Percentiles rank a stretch among this genome's conserved stretches.
These are phyloP conservation scores for Callopanchax toddi DNA, from an alignment of 2,113 vertebrate species.

Conservation along the genomic window DNA sequence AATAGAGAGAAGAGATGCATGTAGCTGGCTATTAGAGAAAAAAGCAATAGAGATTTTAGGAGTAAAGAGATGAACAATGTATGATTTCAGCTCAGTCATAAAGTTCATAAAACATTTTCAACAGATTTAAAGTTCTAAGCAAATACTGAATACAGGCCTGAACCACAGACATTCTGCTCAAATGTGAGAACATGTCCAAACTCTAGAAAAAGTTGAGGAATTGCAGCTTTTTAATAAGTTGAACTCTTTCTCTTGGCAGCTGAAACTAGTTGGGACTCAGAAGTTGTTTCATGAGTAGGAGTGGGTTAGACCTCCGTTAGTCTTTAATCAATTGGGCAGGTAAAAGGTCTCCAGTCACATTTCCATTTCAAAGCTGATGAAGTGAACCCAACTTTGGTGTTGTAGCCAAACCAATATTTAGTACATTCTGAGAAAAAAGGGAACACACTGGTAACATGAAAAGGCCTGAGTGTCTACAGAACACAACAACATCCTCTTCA, in stretches of 20 bases:
- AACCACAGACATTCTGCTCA: no score
- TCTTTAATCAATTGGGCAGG: background rate
- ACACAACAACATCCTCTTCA: background rate
- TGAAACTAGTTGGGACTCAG: background rate
- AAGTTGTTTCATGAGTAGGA: background rate
- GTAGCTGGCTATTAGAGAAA: slow-evolving; percentile 19
- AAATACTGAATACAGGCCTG: no score
- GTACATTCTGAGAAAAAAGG: background rate
- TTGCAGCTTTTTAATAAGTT: background rate
- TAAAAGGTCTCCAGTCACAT: background rate
- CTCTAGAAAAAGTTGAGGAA: background rate
- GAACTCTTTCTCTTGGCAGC: background rate
- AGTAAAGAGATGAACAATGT: no score
- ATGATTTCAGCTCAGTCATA: no score
- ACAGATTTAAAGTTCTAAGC: background rate
- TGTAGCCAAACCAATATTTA: background rate
- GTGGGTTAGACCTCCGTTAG: background rate
- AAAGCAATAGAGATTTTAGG: no score
- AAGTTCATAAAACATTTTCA: no score
- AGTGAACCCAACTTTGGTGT: background rate
- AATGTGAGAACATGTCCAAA: background rate
- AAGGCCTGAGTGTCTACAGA: background rate
- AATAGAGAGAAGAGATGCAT: no score
- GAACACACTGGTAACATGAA: background rate
- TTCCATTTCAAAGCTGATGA: background rate